These are phyloP conservation scores for Dendrocopos noguchii DNA, from an alignment of 2,113 vertebrate genomes.

Conservation along the genomic window DNA sequence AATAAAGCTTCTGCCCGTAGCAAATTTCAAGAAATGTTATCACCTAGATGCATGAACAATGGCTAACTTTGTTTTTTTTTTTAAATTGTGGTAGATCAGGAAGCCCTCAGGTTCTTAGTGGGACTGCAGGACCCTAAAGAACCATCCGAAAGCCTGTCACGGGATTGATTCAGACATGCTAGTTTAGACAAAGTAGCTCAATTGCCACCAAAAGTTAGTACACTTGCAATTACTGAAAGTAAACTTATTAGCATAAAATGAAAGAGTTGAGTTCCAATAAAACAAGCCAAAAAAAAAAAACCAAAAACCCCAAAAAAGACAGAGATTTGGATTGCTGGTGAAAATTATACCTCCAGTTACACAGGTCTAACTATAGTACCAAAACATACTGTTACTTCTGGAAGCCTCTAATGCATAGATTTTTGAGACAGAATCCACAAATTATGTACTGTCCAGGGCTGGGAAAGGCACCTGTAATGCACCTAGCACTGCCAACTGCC, in stretches of 20 bases:
- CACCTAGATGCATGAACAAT: constrained; percentile 30
- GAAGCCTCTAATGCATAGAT: not conserved
- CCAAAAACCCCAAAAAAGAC: not conserved
- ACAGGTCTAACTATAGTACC: not conserved
- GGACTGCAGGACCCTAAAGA: not conserved
- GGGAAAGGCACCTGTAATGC: not conserved
- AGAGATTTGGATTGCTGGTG: not conserved
- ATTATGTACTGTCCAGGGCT: not conserved
- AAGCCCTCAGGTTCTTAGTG: not conserved
- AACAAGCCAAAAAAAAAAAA: not conserved
- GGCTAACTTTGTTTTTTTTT: not conserved
- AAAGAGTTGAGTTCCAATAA: not conserved
- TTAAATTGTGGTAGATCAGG: not conserved
- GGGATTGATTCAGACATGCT: not conserved
- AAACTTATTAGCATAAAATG: not conserved
- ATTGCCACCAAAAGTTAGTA: not conserved
- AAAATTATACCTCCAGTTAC: not conserved
- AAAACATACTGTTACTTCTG: not conserved
- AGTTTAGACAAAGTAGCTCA: not conserved
- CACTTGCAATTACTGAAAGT: not conserved
- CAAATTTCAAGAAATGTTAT: constrained; percentile 3
- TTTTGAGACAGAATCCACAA: not conserved
- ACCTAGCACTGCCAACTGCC: not conserved
- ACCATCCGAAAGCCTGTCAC: not conserved
- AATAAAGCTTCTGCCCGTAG: constrained; percentile 7